Evolutionary conservation across 2,888 invertebrate genomes (phyloP).

Genomic region (Onthophagus sagittarius): DNA sequence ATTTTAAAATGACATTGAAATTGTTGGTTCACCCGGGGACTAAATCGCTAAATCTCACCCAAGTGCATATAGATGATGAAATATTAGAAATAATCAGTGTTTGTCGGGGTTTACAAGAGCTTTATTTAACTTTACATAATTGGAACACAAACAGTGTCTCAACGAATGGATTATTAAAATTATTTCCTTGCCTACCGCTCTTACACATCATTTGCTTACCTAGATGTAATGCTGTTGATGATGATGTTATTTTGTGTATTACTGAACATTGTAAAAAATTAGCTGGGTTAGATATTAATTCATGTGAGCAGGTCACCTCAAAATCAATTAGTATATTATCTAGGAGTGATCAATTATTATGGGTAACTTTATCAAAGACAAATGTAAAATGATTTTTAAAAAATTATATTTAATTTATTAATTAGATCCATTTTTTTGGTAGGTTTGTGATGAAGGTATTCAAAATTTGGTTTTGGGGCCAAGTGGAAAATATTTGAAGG

Average conservation of each 20-base stretch:
- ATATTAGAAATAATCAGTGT: slow-evolving; percentile 36
- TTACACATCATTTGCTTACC: slow-evolving; percentile 36
- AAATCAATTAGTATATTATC: slow-evolving; percentile 35
- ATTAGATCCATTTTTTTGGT: slow-evolving; percentile 21
- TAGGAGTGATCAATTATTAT: slow-evolving; percentile 35
- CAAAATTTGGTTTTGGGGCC: slow-evolving; percentile 35
- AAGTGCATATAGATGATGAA: slow-evolving; percentile 37
- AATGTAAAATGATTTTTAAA: slow-evolving; percentile 34
- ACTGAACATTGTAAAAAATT: slow-evolving; percentile 51
- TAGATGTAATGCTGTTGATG: slow-evolving; percentile 48
- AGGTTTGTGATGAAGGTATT: slow-evolving; percentile 43
- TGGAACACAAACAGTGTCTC: slow-evolving; percentile 28
- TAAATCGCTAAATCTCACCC: slow-evolving; percentile 38
- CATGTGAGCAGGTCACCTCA: slow-evolving; percentile 43
- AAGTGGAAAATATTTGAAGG: slow-evolving; percentile 37
- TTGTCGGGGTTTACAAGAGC: slow-evolving; percentile 36
- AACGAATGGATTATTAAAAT: slow-evolving; percentile 34
- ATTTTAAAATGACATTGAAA: slow-evolving; percentile 34
- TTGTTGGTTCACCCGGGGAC: slow-evolving; percentile 37
- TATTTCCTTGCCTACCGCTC: slow-evolving; percentile 35
- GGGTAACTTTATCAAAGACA: slow-evolving; percentile 43
- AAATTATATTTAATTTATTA: slow-evolving; percentile 9
- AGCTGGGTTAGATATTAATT: slow-evolving; percentile 50
- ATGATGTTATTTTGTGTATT: slow-evolving; percentile 53
- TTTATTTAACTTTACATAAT: slow-evolving; percentile 36